These are phyloP conservation scores for Colius striatus DNA, from an alignment of 2,113 vertebrate species.

Conservation along the genomic window DNA sequence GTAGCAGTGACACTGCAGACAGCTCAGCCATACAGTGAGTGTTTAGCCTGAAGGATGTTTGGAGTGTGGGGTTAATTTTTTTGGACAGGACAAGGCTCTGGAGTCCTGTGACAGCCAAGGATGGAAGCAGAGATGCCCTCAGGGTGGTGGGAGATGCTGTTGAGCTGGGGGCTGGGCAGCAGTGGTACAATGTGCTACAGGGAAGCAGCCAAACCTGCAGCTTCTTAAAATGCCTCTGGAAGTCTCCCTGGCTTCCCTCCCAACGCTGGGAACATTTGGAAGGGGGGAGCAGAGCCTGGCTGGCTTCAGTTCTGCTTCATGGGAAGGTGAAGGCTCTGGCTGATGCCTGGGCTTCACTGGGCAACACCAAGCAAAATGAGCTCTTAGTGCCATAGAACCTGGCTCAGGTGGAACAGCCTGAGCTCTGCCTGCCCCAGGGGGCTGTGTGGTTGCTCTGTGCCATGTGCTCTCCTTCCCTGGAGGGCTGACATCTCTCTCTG, in stretches of 20 bases:
- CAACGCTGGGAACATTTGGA: background rate
- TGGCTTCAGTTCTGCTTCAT: background rate
- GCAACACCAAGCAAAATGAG: background rate
- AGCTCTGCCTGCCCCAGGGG: background rate
- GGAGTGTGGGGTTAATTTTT: background rate
- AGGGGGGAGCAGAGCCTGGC: constrained; percentile 10
- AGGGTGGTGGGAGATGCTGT: background rate
- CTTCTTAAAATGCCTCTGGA: background rate
- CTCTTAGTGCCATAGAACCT: too few relatives aligned
- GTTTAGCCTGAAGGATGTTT: background rate
- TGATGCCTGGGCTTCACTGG: background rate
- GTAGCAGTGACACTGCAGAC: rapidly evolving
- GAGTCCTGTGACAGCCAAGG: rapidly evolving
- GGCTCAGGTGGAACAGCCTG: rapidly evolving
- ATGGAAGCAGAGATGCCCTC: background rate
- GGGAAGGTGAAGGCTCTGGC: background rate
- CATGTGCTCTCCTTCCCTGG: rapidly evolving
- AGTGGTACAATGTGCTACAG: background rate
- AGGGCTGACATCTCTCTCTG: background rate
- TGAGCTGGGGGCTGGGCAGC: background rate
- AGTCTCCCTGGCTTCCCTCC: constrained; percentile 30
- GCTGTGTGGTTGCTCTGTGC: rapidly evolving
- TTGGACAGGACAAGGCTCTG: background rate
- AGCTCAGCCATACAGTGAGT: background rate
- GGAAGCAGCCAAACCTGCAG: background rate